These are phyloP conservation scores for Sylvia borin DNA, from an alignment of 2,797 vertebrate genomes.

Conservation along the genomic window DNA sequence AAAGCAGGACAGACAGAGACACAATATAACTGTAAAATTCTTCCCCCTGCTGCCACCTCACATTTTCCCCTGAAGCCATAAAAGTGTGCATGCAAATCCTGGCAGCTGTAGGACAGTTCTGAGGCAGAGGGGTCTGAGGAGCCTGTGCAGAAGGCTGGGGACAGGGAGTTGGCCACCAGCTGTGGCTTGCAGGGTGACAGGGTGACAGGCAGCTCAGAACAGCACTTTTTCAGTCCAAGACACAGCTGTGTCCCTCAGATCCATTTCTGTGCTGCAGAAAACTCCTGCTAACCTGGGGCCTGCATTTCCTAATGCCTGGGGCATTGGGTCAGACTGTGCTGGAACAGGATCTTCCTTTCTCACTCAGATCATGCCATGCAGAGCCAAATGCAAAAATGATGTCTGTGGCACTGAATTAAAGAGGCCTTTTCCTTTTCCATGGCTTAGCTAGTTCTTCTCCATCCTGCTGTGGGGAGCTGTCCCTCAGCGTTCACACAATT, in stretches of 20 bases:
- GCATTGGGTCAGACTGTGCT: neutral
- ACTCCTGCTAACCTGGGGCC: accelerated
- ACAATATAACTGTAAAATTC: neutral
- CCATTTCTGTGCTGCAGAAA: neutral
- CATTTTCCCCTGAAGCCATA: neutral
- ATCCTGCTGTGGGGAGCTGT: neutral
- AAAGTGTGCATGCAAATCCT: neutral
- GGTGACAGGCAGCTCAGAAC: neutral
- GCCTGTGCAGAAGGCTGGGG: neutral
- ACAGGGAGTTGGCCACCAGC: neutral
- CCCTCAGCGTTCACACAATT: neutral
- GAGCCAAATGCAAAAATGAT: neutral
- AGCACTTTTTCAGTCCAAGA: neutral
- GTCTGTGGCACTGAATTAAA: neutral
- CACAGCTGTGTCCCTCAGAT: neutral
- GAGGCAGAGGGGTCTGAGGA: neutral
- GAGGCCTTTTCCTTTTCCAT: neutral
- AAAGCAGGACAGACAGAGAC: neutral
- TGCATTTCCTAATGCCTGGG: neutral
- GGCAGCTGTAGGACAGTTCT: neutral
- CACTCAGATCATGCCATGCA: accelerated
- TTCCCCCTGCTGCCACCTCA: neutral
- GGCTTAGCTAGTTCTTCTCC: neutral
- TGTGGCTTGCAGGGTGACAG: neutral
- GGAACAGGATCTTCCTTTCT: neutral